Percentiles rank a stretch among this genome's conserved stretches.
Conservation (phyloP, 2,113 vertebrate species). For the Vireo altiloquus region DNA sequence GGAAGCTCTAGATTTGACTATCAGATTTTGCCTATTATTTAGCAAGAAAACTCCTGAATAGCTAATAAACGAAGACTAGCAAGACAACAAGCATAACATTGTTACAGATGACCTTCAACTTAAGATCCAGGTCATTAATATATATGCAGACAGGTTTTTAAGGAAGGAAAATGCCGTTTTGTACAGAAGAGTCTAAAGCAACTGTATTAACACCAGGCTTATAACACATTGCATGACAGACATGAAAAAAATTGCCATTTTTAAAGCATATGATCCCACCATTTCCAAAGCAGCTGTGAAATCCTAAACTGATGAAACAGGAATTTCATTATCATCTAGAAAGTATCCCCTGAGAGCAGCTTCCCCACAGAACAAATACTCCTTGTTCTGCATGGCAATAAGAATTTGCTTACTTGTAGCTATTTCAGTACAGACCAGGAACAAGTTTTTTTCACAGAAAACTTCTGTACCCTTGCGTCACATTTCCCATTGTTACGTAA, state of each 20-base stretch:
- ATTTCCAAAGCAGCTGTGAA: neutral
- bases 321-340: neutral
- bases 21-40: neutral
- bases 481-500: neutral
- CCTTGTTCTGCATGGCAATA: neutral
- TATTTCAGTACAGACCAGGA: neutral
- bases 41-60: neutral
- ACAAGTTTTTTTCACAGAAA: neutral
- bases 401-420: neutral
- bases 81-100: neutral
- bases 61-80: neutral
- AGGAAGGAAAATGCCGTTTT: neutral
- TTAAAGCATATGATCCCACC: neutral
- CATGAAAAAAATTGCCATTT: neutral
- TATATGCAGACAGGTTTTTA: neutral
- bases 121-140: neutral
- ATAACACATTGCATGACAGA: neutral
- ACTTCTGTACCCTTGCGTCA: neutral
- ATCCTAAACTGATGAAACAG: constrained; percentile 20
- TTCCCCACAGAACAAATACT: neutral
- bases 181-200: neutral
- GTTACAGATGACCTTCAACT: neutral
- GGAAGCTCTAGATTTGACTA: neutral
- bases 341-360: neutral
- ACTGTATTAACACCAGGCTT: neutral